phyloP scores from a whole-genome alignment of 2,888 invertebrate genomes.

The Pandemis corylana region DNA sequence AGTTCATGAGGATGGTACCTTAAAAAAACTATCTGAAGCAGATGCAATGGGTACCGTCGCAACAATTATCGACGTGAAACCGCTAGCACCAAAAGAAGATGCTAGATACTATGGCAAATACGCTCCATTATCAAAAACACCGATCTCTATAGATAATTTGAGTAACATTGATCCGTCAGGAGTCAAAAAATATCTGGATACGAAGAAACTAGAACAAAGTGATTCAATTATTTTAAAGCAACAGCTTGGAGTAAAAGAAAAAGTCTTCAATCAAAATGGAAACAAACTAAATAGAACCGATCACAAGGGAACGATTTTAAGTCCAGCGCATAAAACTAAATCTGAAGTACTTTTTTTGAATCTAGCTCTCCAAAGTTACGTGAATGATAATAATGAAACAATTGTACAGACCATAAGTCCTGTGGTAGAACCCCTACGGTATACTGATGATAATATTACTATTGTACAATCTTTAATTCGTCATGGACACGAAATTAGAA shows the following conservation, averaged over 20 bases:
- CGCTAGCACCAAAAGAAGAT: not conserved
- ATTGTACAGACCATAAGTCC: conserved; percentile 59
- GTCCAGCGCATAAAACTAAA: conserved; percentile 34
- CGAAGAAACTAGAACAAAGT: not conserved
- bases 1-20: not conserved
- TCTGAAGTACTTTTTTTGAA: conserved; percentile 48
- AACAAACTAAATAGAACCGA: not conserved
- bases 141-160: not conserved
- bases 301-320: not conserved
- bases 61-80: not conserved
- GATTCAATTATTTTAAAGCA: not conserved
- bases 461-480: conserved; percentile 56
- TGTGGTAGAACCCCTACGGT: conserved; percentile 44
- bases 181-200: not conserved
- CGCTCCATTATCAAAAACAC: not conserved
- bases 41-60: not conserved
- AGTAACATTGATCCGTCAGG: not conserved
- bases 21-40: not conserved
- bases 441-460: conserved; percentile 52
- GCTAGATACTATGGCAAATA: not conserved
- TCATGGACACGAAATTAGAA: conserved; percentile 54
- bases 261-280: not conserved
- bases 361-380: conserved; percentile 62
- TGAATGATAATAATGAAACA: conserved; percentile 57
- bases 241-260: not conserved